A percentile compares a stretch with the other conserved stretches of the same genome.
Conservation (phyloP, 30 jellyfish, hydroid and myxozoan species). For the Pseudorhiza aurosa region DNA sequence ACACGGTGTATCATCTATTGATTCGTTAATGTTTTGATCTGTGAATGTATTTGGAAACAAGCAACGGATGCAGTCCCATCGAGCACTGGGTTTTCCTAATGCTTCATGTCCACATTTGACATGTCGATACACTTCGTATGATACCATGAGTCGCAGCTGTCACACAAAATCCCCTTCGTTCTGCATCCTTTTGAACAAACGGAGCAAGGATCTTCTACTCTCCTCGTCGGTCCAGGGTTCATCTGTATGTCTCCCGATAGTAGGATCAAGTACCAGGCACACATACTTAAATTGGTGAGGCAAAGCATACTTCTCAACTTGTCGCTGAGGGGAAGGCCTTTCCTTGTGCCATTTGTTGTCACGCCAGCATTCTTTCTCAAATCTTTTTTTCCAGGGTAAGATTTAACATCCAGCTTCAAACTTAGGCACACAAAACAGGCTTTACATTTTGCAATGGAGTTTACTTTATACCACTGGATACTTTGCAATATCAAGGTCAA, state of each 20-base stretch:
- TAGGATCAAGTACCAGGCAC: conserved; percentile 56
- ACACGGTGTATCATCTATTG: conserved; percentile 24
- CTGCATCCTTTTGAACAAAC: conserved; percentile 59
- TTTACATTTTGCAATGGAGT: conserved; percentile 59
- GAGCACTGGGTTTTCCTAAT: conserved; percentile 52
- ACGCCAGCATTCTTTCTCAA: background rate
- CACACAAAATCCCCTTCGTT: conserved; percentile 56
- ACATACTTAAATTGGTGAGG: conserved; percentile 40
- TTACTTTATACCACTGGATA: conserved; percentile 47
- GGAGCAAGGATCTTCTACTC: conserved; percentile 62
- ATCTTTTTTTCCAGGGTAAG: conserved; percentile 55
- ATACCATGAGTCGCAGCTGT: conserved; percentile 47
- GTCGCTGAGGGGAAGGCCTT: conserved; percentile 53
- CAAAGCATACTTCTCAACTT: conserved; percentile 50
- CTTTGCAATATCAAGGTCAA: conserved; percentile 68
- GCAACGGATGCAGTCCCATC: conserved; percentile 59
- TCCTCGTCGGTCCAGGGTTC: conserved; percentile 62
- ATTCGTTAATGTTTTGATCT: conserved; percentile 47
- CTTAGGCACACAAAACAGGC: conserved; percentile 62
- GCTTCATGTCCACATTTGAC: conserved; percentile 40
- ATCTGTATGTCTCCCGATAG: conserved; percentile 45
- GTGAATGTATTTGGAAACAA: conserved; percentile 50
- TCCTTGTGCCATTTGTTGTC: background rate
- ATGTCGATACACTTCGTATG: conserved; percentile 66
- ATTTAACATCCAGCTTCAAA: conserved; percentile 67